Evolutionary conservation across 2,888 invertebrate genomes (phyloP), one percentile per base, ranked within the genome.

Genomic region (Leucoma salicis): DNA sequence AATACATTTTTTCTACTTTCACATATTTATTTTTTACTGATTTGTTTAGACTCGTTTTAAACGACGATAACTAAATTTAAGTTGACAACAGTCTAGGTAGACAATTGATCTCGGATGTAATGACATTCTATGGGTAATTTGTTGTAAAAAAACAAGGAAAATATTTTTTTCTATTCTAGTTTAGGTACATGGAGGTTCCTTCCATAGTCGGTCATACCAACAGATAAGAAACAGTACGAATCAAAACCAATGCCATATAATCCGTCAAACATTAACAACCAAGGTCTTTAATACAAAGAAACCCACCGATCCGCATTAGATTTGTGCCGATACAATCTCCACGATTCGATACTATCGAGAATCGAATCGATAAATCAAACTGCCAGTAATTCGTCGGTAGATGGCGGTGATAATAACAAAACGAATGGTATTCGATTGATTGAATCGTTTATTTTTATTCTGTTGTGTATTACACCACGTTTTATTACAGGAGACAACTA

Each of bases 331-430:
- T 42, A 35, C 42, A 34, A 57, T 61, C 60, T 52, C 50, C 36
- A 44, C 47, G 49, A 52, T 47, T 49, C 53, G 66, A 61, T 59
- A 46, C 54, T 48, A 60, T 65, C 62, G 54, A 46, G 34, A 38
- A 38, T 53, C 39, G 39, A 48, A 63, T 63, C 71, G 63, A 68
- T 63, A 57, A 60, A 67, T 64, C 69, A 57, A 52, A 61, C 56
- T 55, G 60, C 59, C 56, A 58, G 65, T 70, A 65, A 65, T 68
- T 63, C 66, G 61, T 63, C 57, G 58, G 62, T 58, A 55, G 57
- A 62, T 53, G 64, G 59, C 53, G 58, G 34, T 53, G 58, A 51
- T 52, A 51, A 57, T 50, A 50, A 61, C 50, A 53, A 62, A 59
- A 59, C 58, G 49, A 56, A 53, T 52, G 64, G 54, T 50, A 29